Evolutionary conservation across 2,888 invertebrate species (phyloP).

Genomic region (Omphaloscelis lunosa): DNA sequence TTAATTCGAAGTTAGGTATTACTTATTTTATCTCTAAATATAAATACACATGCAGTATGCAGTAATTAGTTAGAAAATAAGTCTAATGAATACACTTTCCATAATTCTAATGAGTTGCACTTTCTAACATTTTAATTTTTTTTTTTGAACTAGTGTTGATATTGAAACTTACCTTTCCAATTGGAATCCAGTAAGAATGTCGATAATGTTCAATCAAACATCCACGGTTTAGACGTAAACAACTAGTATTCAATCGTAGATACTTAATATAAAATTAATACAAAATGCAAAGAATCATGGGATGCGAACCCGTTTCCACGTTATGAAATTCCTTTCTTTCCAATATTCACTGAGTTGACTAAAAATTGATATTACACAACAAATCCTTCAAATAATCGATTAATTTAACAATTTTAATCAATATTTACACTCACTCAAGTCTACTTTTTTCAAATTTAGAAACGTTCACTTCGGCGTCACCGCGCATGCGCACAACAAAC

Average conservation of each 20-base stretch:
- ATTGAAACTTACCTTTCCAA: conserved; percentile 75
- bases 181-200: conserved; percentile 73
- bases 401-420: conserved; percentile 38
- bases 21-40: conserved; percentile 14
- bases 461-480: conserved; percentile 69
- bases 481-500: conserved; percentile 76
- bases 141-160: conserved; percentile 25
- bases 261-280: conserved; percentile 73
- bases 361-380: conserved; percentile 55
- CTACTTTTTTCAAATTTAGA: conserved; percentile 65
- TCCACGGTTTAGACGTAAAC: conserved; percentile 43
- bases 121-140: conserved; percentile 57
- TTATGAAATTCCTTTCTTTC: conserved; percentile 72
- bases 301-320: conserved; percentile 73
- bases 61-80: conserved; percentile 50
- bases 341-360: conserved; percentile 58
- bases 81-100: conserved; percentile 56
- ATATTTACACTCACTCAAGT: conserved; percentile 61
- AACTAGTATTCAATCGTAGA: conserved; percentile 66
- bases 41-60: conserved; percentile 22
- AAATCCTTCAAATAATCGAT: conserved; percentile 54
- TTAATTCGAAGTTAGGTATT: background rate
- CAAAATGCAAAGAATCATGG: conserved; percentile 74
- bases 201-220: conserved; percentile 45
- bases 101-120: conserved; percentile 54